These are phyloP conservation scores for Sciurus vulgaris DNA, from an alignment of 2,797 vertebrate genomes.

Conservation along the genomic window DNA sequence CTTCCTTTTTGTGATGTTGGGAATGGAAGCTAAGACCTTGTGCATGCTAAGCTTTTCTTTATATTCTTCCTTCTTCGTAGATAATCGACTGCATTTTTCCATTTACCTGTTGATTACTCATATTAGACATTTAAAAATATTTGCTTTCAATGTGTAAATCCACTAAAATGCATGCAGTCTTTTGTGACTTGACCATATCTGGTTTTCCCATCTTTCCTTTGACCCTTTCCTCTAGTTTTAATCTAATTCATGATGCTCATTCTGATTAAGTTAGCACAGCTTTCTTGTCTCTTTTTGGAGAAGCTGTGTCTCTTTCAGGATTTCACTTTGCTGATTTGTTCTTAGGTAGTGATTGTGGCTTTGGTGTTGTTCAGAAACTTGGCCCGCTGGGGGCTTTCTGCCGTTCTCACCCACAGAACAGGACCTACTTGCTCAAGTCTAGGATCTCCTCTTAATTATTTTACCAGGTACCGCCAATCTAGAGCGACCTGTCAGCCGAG, in stretches of 20 bases:
- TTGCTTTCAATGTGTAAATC: neutral
- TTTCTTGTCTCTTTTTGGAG: conserved; percentile 24
- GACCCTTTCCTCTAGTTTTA: neutral
- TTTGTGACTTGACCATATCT: conserved; percentile 12
- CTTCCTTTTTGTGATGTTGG: neutral
- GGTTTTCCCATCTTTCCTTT: neutral
- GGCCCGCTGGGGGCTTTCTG: neutral
- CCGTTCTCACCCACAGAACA: neutral
- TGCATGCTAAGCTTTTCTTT: neutral
- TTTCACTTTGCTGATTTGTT: conserved; percentile 16
- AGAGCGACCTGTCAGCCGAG: neutral
- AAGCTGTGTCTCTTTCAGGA: neutral
- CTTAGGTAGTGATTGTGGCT: neutral
- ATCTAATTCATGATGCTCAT: conserved; percentile 1
- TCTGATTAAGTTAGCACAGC: neutral
- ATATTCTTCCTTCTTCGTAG: conserved; percentile 6
- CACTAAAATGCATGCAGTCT: neutral
- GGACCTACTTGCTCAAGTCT: neutral
- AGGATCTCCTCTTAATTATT: neutral
- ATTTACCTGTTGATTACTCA: neutral
- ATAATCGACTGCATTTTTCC: neutral
- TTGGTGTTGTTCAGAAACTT: neutral
- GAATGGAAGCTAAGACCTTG: neutral
- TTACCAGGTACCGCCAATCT: neutral
- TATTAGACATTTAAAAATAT: conserved; percentile 22